Conservation (phyloP, 2,113 vertebrate species). For the Myodes glareolus region DNA sequence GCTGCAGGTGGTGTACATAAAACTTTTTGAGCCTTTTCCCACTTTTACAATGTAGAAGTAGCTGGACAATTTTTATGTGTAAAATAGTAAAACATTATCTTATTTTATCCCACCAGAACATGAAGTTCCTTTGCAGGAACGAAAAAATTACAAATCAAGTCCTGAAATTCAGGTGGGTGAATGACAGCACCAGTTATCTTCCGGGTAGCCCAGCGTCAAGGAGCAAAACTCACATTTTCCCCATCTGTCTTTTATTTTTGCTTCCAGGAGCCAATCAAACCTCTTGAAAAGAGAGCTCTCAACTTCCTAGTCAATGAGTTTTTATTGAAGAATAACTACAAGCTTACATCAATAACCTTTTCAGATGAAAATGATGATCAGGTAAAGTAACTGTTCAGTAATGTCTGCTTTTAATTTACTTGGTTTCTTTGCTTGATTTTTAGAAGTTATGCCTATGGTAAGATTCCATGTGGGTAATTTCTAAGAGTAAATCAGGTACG, state of each 20-base stretch:
- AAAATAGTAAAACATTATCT: conserved; percentile 81
- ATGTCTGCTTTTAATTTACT: conserved; percentile 30
- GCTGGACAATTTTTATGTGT: conserved; percentile 74
- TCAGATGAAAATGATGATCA: conserved; percentile 99
- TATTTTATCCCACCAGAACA: conserved; percentile 89
- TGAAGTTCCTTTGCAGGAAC: conserved; percentile 97
- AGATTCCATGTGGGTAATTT: not conserved
- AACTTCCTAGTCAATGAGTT: conserved; percentile 99
- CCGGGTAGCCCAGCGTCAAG: fast-evolving
- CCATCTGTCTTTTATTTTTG: conserved; percentile 65
- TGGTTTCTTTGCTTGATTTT: conserved; percentile 17
- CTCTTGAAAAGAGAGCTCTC: conserved; percentile 99
- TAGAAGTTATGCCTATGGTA: not conserved
- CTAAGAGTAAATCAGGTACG: not conserved
- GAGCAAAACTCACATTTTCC: conserved; percentile 8
- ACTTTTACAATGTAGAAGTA: conserved; percentile 87
- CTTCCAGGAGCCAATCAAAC: conserved; percentile 95
- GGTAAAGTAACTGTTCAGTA: conserved; percentile 86
- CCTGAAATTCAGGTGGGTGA: conserved; percentile 98
- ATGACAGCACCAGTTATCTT: conserved; percentile 58
- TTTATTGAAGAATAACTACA: conserved; percentile 99
- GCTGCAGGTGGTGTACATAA: conserved; percentile 99
- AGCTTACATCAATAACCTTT: conserved; percentile 99
- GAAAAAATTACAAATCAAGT: conserved; percentile 98
- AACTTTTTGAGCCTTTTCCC: conserved; percentile 91